These are phyloP conservation scores for Sebastes trivittatus DNA, from an alignment of 2,797 vertebrate genomes.

Conservation along the genomic window DNA sequence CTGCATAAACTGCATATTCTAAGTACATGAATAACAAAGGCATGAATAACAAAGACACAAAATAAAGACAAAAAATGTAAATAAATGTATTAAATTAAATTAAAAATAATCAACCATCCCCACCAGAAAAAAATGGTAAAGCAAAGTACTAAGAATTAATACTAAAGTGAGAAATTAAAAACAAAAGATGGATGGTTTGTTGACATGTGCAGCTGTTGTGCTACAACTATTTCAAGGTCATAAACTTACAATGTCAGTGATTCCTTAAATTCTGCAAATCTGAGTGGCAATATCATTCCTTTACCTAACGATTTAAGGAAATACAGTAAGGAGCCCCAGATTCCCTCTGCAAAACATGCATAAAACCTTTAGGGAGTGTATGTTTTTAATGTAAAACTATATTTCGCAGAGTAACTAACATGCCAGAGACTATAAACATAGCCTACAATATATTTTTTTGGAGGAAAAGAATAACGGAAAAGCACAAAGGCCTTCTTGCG, in stretches of 20 bases:
- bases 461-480: background rate
- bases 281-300: background rate
- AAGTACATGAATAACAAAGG: background rate
- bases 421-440: too few species aligned
- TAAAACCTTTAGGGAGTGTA: too few species aligned
- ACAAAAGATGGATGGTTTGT: background rate
- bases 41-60: background rate
- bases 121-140: background rate
- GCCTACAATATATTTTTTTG: too few species aligned
- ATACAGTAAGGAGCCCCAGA: background rate
- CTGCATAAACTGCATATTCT: background rate
- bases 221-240: background rate
- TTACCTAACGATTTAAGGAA: background rate
- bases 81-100: fast-evolving
- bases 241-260: background rate
- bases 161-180: background rate
- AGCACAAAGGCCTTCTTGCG: background rate
- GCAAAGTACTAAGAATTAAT: background rate
- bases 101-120: background rate
- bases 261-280: background rate
- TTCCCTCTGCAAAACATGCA: background rate
- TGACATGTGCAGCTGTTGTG: background rate
- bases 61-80: background rate
- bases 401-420: too few species aligned
- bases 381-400: too few species aligned